These are phyloP conservation scores for Tigriopus japonicus DNA, from an alignment of 1,140 invertebrate species.

Conservation along the genomic window DNA sequence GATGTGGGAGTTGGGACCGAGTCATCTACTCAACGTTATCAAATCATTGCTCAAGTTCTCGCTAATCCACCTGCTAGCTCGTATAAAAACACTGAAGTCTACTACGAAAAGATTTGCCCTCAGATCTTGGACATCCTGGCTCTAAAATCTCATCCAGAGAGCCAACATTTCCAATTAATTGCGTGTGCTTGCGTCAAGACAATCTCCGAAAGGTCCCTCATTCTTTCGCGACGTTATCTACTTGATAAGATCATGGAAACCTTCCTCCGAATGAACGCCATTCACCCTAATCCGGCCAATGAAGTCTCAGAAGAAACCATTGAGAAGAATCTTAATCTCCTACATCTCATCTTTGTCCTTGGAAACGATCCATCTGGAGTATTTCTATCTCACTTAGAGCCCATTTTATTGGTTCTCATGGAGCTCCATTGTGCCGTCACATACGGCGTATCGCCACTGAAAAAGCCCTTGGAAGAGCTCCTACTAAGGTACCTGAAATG, in stretches of 20 bases:
- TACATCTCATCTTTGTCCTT: background rate
- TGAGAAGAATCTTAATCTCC: background rate
- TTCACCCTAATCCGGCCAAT: background rate
- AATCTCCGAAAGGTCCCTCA: slow-evolving; percentile 7
- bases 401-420: slow-evolving; percentile 1
- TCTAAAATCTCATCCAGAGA: background rate
- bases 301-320: background rate
- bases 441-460: background rate
- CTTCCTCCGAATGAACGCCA: background rate
- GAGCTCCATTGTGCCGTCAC: background rate
- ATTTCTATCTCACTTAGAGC: slow-evolving; percentile 4
- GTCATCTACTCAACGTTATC: background rate
- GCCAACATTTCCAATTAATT: slow-evolving; percentile 3
- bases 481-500: slow-evolving; percentile 5
- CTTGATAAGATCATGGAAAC: slow-evolving; percentile 6
- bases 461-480: slow-evolving; percentile 5
- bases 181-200: slow-evolving; percentile 3
- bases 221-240: slow-evolving; percentile 8
- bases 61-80: slow-evolving; percentile 2
- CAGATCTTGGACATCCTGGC: slow-evolving; percentile 9
- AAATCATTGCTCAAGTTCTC: slow-evolving; percentile 7
- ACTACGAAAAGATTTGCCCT: slow-evolving; percentile 10
- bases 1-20: slow-evolving; percentile 3
- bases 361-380: slow-evolving; percentile 4
- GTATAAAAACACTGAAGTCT: background rate